These are phyloP conservation scores for Oreochromis tanganicae DNA, from an alignment of 2,113 vertebrate species.

Conservation along the genomic window DNA sequence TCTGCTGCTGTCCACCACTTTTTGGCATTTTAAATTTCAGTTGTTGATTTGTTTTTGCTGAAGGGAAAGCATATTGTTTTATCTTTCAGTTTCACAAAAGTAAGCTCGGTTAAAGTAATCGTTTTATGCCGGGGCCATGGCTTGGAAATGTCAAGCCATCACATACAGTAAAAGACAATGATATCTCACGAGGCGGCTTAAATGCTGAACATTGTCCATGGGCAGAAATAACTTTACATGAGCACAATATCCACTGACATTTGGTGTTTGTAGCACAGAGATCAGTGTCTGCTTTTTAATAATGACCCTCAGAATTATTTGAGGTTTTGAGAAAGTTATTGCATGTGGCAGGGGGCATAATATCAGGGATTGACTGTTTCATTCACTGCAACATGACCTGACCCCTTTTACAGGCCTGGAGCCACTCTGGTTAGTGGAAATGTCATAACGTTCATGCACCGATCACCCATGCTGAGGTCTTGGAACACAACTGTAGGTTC, in stretches of 20 bases:
- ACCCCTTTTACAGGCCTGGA: background rate
- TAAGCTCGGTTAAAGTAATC: background rate
- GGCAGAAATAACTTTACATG: background rate
- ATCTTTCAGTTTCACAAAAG: background rate
- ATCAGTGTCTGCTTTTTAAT: conserved; percentile 13
- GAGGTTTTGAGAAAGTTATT: conserved; percentile 10
- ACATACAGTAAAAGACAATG: background rate
- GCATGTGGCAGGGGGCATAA: background rate
- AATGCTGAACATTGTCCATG: background rate
- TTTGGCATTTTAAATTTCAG: conserved; percentile 2
- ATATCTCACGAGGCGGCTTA: background rate
- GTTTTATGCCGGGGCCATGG: background rate
- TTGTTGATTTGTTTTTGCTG: background rate
- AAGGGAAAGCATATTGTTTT: background rate
- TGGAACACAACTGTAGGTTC: background rate
- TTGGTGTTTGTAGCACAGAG: conserved; percentile 1
- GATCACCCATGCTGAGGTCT: background rate
- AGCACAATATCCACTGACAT: conserved; percentile 40
- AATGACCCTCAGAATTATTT: conserved; percentile 13
- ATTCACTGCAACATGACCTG: conserved; percentile 17
- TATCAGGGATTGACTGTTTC: conserved; percentile 29
- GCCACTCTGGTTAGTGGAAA: conserved; percentile 35
- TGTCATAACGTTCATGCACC: conserved; percentile 28
- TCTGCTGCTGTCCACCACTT: background rate
- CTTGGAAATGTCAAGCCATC: conserved; percentile 47